Base-by-base conservation (phyloP, 2,113 vertebrate genomes). In the Pleuronectes platessa region DNA sequence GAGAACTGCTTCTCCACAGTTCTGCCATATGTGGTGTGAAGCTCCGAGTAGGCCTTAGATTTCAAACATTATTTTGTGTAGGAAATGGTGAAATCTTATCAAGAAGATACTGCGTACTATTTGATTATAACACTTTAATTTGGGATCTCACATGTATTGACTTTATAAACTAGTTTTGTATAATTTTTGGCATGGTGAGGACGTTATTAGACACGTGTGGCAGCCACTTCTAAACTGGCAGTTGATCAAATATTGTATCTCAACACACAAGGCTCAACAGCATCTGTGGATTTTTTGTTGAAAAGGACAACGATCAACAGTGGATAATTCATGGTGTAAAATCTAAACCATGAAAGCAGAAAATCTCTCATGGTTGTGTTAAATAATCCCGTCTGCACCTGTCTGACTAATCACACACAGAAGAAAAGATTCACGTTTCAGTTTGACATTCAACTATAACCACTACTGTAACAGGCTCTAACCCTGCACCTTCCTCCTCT, bases 1-100 rank as follows among this genome's bases (percentile, higher is more conserved):
- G 75, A 78, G 72, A 74, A 55, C 9, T 60, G 54, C 14, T 81
- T 86, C 61, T 76, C 56, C 53, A 47, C 79, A 51, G 58, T 80
- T 63, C 21, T 64, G 74, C 81, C 73, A 69, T 76, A 60, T 72
- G 78, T 89, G 70, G 60, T 77, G 79, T 85, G 68, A 71, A 68
- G 76, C 56, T 70, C 71, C 74, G 47, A 5, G 61, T 77, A 74
- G 75, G 85, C 80, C 80, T 85, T 83, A 69, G 77, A 81, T 62
- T 76, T 83, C 63, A 73, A 78, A 59, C 56, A 45, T 51, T 71
- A 54, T 55, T 80, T 75, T 82, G 61, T 78, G 55, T 60, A 76
- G 64, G 66, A 70, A 69, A 61, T 21, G 68, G 31, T 84, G 78
- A 79, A 42, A 55, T 66, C 70, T 63, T 77, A 27, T 37, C 74